These are phyloP conservation scores for Ficedula albicollis DNA, from an alignment of 2,797 vertebrate species.

Conservation along the genomic window DNA sequence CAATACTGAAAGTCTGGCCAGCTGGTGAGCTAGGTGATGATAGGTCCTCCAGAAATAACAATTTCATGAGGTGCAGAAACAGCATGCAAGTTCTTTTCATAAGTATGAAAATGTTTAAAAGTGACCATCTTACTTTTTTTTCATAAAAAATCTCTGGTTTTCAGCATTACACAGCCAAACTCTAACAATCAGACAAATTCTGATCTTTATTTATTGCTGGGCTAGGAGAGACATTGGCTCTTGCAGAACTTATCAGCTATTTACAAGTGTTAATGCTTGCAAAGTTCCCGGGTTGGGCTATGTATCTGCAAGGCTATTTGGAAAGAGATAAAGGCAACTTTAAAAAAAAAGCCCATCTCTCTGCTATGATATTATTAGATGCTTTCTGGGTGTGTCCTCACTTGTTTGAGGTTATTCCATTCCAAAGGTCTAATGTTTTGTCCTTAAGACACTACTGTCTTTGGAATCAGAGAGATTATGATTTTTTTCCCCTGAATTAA, in stretches of 20 bases:
- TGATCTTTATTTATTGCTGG: neutral
- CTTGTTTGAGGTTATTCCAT: neutral
- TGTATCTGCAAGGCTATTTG: conserved; percentile 9
- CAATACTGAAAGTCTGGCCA: neutral
- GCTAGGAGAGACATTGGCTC: neutral
- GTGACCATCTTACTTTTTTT: neutral
- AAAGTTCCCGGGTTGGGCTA: neutral
- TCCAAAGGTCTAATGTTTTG: neutral
- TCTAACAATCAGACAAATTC: neutral
- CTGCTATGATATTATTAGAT: neutral
- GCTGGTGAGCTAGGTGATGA: neutral
- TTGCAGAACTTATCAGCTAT: conserved; percentile 8
- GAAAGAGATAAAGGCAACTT: neutral
- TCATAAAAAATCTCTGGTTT: neutral
- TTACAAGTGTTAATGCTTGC: neutral
- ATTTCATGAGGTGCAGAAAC: neutral
- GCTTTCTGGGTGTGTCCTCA: neutral
- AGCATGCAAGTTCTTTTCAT: neutral
- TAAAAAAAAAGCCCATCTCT: neutral
- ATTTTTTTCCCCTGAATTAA: neutral
- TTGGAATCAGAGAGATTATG: neutral
- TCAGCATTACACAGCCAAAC: neutral
- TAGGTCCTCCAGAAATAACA: neutral
- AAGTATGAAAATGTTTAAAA: neutral
- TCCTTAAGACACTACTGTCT: neutral